Evolutionary conservation across 2,113 vertebrate genomes (phyloP).

Genomic region (Oenanthe oenanthe): DNA sequence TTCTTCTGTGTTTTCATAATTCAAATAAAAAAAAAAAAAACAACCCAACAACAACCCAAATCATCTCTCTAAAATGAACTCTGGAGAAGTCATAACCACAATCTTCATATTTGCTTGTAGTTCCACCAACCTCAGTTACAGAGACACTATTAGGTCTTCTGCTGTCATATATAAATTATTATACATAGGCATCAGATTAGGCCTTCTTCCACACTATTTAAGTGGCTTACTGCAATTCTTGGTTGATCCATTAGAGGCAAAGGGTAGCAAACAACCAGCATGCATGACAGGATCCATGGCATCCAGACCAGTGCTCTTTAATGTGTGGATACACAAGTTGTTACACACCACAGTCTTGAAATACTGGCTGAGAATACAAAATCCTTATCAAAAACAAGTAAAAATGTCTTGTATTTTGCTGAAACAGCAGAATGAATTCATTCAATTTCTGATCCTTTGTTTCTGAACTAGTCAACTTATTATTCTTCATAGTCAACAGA

Average conservation of each 20-base stretch:
- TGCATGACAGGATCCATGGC: neutral
- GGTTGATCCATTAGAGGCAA: neutral
- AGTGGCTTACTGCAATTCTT: neutral
- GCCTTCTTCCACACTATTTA: neutral
- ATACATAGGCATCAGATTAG: neutral
- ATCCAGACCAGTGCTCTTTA: neutral
- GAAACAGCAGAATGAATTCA: neutral
- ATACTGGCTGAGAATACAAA: neutral
- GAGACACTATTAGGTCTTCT: neutral
- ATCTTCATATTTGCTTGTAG: neutral
- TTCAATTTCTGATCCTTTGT: neutral
- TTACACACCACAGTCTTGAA: neutral
- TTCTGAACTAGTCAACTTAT: neutral
- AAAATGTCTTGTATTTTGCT: neutral
- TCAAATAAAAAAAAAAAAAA: neutral
- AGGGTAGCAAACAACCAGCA: fast-evolving
- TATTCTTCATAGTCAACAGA: neutral
- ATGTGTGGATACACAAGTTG: neutral
- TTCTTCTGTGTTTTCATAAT: neutral
- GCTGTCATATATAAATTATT: neutral
- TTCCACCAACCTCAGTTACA: neutral
- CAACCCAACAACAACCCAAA: neutral
- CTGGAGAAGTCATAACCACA: neutral
- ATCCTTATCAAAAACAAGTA: neutral
- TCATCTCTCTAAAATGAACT: neutral